Conservation (phyloP, 1,140 invertebrate genomes). For the Caenorhabditis remanei region DNA sequence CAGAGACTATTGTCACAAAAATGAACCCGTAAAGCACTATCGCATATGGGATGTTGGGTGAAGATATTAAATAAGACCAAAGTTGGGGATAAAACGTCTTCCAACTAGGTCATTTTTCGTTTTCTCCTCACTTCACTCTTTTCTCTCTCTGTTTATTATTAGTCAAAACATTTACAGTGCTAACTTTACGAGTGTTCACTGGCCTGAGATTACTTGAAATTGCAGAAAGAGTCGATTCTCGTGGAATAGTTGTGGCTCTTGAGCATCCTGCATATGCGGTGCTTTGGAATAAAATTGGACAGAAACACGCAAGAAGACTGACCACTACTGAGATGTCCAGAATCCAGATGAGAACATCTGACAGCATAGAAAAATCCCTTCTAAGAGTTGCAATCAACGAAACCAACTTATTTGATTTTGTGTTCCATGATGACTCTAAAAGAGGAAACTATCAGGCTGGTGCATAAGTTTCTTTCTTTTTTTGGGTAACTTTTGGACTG, state of each 20-base stretch:
- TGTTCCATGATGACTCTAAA: slow-evolving; percentile 68
- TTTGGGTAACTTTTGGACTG: no score
- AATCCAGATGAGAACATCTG: slow-evolving; percentile 69
- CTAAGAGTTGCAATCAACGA: slow-evolving; percentile 63
- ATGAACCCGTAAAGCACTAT: no score
- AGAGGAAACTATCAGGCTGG: no score
- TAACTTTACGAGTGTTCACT: slow-evolving; percentile 65
- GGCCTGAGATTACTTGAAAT: slow-evolving; percentile 66
- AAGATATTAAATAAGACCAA: no score
- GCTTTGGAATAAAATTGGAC: slow-evolving; percentile 67
- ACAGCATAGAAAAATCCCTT: slow-evolving; percentile 65
- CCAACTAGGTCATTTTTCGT: no score
- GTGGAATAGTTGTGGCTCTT: slow-evolving; percentile 68
- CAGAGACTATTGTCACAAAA: no score
- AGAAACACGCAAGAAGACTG: slow-evolving; percentile 65
- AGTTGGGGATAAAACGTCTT: no score
- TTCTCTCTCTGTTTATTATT: no score
- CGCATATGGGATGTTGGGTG: no score
- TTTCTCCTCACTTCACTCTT: no score
- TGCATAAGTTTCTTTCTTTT: no score
- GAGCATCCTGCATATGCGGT: slow-evolving; percentile 68
- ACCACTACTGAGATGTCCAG: slow-evolving; percentile 59
- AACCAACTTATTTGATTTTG: slow-evolving; percentile 69
- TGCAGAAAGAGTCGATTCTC: slow-evolving; percentile 64
- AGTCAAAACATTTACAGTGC: no score